phyloP scores from a whole-genome alignment of 1,140 invertebrate species.

The Acromyrmex charruanus region DNA sequence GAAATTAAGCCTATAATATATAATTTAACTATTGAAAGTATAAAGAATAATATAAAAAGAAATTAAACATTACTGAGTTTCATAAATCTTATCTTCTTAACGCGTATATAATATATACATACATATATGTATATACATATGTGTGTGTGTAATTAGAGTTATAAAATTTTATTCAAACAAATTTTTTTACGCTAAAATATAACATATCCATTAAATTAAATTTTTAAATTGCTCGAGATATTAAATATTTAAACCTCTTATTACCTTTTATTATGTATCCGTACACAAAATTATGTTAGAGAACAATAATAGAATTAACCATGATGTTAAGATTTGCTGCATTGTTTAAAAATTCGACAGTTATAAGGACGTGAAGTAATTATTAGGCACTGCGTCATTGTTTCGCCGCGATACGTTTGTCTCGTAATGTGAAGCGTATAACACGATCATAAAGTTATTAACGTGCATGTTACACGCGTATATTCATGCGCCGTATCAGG shows the following conservation, averaged over 20 bases:
- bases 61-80: not conserved
- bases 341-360: conserved; percentile 29
- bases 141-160: too few species aligned
- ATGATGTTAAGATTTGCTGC: not conserved
- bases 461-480: conserved; percentile 8
- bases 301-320: not conserved
- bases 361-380: conserved; percentile 30
- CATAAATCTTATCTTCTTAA: not conserved
- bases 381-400: conserved; percentile 15
- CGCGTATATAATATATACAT: not conserved
- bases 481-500: conserved; percentile 15
- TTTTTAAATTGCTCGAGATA: not conserved
- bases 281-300: not conserved
- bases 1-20: not conserved
- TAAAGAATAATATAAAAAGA: not conserved
- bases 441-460: conserved; percentile 26
- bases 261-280: not conserved
- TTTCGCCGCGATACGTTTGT: conserved; percentile 31
- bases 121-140: too few species aligned
- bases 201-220: not conserved
- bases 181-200: not conserved
- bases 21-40: not conserved
- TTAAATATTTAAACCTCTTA: not conserved
- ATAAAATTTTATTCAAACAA: not conserved
- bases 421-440: conserved; percentile 18